phyloP scores from a whole-genome alignment of 2,888 invertebrate species.

The Athetis lepigone region DNA sequence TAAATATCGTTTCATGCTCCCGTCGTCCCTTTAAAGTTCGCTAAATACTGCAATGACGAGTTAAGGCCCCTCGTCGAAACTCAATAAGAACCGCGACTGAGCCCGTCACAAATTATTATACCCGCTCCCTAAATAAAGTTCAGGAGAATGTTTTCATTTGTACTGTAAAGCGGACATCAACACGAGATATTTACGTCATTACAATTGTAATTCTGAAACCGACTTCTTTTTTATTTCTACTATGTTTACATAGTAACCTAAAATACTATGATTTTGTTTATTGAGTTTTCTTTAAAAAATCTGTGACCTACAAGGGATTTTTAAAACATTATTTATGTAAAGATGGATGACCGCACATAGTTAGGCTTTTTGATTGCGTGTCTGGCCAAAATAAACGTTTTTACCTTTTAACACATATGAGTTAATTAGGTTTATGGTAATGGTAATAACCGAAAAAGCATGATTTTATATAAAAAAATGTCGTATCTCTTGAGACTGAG shows the following conservation, averaged over 20 bases:
- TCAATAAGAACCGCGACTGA: slow-evolving; percentile 65
- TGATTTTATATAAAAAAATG: too few species aligned
- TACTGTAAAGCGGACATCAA: slow-evolving; percentile 24
- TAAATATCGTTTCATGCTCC: slow-evolving; percentile 50
- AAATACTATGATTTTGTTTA: neutral
- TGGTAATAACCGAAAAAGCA: too few species aligned
- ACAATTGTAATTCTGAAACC: slow-evolving; percentile 9
- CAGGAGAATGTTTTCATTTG: slow-evolving; percentile 50
- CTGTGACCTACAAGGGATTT: too few species aligned
- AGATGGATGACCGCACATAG: too few species aligned
- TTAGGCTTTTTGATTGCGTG: too few species aligned
- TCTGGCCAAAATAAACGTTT: too few species aligned
- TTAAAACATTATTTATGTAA: too few species aligned
- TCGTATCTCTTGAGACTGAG: too few species aligned
- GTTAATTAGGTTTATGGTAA: too few species aligned
- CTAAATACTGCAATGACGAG: slow-evolving; percentile 68
- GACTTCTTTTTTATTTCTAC: slow-evolving; percentile 1
- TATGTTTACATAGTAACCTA: neutral
- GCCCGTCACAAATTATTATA: slow-evolving; percentile 64
- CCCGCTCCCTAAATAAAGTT: slow-evolving; percentile 52
- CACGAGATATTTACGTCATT: slow-evolving; percentile 23
- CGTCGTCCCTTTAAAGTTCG: slow-evolving; percentile 58
- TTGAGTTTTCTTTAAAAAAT: neutral
- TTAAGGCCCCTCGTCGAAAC: slow-evolving; percentile 64
- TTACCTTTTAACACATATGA: too few species aligned